phyloP scores from a whole-genome alignment of 2,888 invertebrate species.

The Nineta flava region DNA sequence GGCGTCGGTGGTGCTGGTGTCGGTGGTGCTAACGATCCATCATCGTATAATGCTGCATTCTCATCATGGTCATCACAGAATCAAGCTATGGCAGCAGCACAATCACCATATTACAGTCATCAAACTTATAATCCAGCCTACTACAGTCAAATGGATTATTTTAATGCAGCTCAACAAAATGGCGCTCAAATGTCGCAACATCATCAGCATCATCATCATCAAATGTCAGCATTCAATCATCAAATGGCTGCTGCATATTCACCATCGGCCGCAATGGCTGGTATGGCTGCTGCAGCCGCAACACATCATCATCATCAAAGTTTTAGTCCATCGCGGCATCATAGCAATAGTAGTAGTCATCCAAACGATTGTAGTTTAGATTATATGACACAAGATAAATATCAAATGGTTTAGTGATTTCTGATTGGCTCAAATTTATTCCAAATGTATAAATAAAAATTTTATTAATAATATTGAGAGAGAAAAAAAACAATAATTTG shows the following conservation, averaged over 20 bases:
- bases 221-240: conserved; percentile 5
- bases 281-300: conserved; percentile 13
- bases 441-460: too few species aligned
- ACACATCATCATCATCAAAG: not conserved
- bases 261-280: conserved; percentile 13
- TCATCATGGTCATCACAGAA: conserved; percentile 23
- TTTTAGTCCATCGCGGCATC: conserved; percentile 15
- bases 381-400: conserved; percentile 11
- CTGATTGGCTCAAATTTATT: not conserved
- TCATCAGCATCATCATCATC: conserved; percentile 3
- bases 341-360: conserved; percentile 22
- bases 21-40: conserved; percentile 17
- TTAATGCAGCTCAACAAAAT: conserved; percentile 13
- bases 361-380: conserved; percentile 16
- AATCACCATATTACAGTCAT: conserved; percentile 17
- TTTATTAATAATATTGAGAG: too few species aligned
- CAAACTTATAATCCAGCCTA: conserved; percentile 22
- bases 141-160: conserved; percentile 24
- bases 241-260: conserved; percentile 1
- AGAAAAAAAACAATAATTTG: too few species aligned
- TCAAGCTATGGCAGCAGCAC: not conserved
- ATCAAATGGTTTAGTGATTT: conserved; percentile 8
- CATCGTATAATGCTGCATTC: conserved; percentile 20
- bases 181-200: not conserved
- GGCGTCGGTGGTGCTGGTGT: conserved; percentile 7